Evolutionary conservation across 2,888 invertebrate genomes (phyloP), one percentile per base, ranked within the genome.

Genomic region (Dynastes tityus): DNA sequence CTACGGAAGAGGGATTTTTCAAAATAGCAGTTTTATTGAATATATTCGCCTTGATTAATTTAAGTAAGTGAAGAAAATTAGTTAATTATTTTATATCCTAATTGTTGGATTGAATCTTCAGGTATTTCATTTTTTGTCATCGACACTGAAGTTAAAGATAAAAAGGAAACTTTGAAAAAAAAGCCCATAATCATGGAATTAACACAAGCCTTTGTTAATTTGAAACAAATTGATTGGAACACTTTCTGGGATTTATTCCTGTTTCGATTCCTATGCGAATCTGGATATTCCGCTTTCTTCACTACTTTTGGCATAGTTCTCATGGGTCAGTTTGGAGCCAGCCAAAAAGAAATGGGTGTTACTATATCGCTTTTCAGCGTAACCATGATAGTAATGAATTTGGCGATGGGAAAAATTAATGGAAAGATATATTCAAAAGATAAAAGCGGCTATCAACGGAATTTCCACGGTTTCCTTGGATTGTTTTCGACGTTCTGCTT

Each of bases 301-400:
- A 90, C 91, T 8, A 91, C 90, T 82, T 91, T 91, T 85, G 87
- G 89, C 49, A 82, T 90, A 49, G 89, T 90, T 82, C 85, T 92
- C 55, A 89, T 89, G 87, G 88, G 90, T 40, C 86, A 87, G 27
- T 92, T 89, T 86, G 83, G 87, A 2, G 84, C 91, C n/a, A 87
- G 91, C 61, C 91, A 91, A 64, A 91, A 90, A 82, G 88, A 90
- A 84, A 85, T 91, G 79, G 92, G 92, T n/a, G 91, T 92, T 86
- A 90, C 91, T 37, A 90, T 92, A 85, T 91, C 92, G 78, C 90
- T 91, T 78, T 91, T 91, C 85, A 91, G 92, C 80, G 82, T 90
- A 8, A 86, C 90, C 70, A 90, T 90, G 75, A 89, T 91, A 16
- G 73, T 90, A 49, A 89, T 90, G 16, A 90, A 91, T 84, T 90